phyloP scores from a whole-genome alignment of 2,113 vertebrate species.

The Antechinus stuartii region DNA sequence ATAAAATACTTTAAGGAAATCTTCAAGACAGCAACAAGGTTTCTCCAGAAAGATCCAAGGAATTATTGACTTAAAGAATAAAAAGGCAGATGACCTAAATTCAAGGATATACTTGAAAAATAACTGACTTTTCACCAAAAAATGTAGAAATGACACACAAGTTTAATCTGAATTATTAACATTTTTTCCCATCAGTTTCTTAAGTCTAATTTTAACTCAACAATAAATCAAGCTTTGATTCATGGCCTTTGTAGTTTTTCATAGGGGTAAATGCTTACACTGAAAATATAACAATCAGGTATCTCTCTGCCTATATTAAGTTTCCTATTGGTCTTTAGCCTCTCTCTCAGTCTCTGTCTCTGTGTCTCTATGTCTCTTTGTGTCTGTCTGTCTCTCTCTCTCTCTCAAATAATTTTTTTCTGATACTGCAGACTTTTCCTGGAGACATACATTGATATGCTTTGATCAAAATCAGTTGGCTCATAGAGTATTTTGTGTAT shows the following conservation, averaged over 20 bases:
- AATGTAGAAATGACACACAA: neutral
- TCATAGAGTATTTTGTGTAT: neutral
- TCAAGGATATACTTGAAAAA: neutral
- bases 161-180: neutral
- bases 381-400: too few species aligned
- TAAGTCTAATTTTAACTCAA: neutral
- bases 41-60: neutral
- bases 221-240: neutral
- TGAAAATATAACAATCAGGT: neutral
- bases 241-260: neutral
- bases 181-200: neutral
- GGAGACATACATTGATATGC: neutral
- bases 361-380: too few species aligned
- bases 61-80: neutral
- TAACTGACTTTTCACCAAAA: neutral
- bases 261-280: neutral
- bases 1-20: neutral
- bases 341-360: neutral
- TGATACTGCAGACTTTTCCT: neutral
- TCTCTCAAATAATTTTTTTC: neutral
- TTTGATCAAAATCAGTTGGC: neutral
- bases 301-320: neutral
- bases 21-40: neutral
- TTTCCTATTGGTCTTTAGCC: constrained; percentile 2
- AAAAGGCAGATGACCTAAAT: neutral